Evolutionary conservation across 2,113 vertebrate genomes (phyloP).

Genomic region (Arothron firmamentum): DNA sequence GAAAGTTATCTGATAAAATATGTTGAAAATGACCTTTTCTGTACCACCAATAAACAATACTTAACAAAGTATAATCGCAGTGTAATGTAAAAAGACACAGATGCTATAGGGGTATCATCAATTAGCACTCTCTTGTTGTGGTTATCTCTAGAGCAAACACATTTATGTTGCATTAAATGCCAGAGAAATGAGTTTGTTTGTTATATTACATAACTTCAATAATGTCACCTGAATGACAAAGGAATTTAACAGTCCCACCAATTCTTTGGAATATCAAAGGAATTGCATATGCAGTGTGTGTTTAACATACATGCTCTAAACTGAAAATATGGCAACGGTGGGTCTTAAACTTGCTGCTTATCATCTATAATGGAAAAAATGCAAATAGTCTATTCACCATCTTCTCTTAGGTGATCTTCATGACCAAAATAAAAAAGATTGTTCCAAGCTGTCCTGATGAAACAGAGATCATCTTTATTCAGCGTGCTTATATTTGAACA

Average conservation of each 20-base stretch:
- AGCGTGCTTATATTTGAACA: background rate
- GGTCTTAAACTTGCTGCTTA: conserved; percentile 22
- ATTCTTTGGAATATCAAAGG: conserved; percentile 19
- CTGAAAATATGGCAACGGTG: conserved; percentile 9
- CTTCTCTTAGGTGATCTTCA: background rate
- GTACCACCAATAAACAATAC: background rate
- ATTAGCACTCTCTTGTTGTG: background rate
- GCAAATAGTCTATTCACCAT: background rate
- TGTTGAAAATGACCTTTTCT: background rate
- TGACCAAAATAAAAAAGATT: background rate
- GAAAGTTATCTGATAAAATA: background rate
- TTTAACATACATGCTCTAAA: conserved; percentile 1
- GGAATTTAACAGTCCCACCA: conserved; percentile 9
- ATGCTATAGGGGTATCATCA: background rate
- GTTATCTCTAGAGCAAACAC: background rate
- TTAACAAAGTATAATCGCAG: background rate
- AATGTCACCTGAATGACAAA: conserved; percentile 3
- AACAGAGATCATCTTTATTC: background rate
- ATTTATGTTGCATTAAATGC: conserved; percentile 14
- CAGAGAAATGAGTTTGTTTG: background rate
- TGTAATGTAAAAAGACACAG: background rate
- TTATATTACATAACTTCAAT: conserved; percentile 8
- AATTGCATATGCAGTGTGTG: background rate
- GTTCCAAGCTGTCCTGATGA: conserved; percentile 1
- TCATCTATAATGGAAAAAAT: conserved; percentile 3